Evolutionary conservation across 2,113 vertebrate genomes (phyloP).

Genomic region (Elephas maximus): DNA sequence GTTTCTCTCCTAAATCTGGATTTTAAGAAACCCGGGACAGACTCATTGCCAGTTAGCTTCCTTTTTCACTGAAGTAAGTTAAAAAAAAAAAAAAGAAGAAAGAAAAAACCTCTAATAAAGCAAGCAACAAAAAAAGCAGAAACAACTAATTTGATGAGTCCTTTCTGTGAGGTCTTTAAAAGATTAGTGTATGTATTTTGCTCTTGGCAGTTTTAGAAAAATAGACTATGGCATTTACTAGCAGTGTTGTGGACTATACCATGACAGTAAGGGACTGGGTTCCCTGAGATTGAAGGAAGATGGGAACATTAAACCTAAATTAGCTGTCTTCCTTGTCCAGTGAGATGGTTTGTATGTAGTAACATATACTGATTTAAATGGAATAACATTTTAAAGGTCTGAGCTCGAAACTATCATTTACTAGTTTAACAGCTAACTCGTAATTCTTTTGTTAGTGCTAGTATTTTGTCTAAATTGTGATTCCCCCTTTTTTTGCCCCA

Average conservation of each 20-base stretch:
- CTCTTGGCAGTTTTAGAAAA: neutral
- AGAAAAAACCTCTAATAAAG: no score
- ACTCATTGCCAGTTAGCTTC: neutral
- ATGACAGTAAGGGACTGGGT: conserved; percentile 65
- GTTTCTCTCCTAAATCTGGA: neutral
- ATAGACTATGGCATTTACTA: neutral
- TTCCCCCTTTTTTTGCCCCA: neutral
- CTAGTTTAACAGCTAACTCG: conserved; percentile 63
- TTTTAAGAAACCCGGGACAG: no score
- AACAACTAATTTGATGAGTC: neutral
- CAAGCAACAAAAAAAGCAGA: neutral
- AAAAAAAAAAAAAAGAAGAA: neutral
- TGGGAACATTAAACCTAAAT: conserved; percentile 33
- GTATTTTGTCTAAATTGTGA: conserved; percentile 55
- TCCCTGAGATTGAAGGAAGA: conserved; percentile 47
- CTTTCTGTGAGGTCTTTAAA: neutral
- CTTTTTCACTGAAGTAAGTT: neutral
- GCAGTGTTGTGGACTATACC: conserved; percentile 51
- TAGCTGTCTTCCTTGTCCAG: conserved; percentile 58
- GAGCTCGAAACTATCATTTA: conserved; percentile 68
- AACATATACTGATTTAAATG: conserved; percentile 29
- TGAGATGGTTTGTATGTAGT: neutral
- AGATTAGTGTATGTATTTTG: neutral
- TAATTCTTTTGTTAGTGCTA: conserved; percentile 67
- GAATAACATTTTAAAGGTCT: conserved; percentile 63